phyloP scores from a whole-genome alignment of 2,797 vertebrate genomes.

The Chelmon rostratus region DNA sequence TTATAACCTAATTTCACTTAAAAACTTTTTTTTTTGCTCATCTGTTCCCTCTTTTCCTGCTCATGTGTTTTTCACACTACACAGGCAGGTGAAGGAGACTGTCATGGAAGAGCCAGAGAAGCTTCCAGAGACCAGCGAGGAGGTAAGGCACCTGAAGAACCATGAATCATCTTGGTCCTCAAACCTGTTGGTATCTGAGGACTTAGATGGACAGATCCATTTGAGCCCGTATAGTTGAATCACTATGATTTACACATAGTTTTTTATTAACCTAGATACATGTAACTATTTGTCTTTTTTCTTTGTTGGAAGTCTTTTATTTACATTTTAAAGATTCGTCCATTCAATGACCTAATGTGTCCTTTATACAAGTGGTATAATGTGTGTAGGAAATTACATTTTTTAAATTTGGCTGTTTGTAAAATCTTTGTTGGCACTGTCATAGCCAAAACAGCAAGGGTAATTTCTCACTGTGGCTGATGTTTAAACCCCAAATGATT shows the following conservation, averaged over 20 bases:
- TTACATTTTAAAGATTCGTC: slow-evolving; percentile 11
- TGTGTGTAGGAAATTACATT: slow-evolving; percentile 38
- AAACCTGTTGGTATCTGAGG: slow-evolving; percentile 20
- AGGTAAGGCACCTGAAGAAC: slow-evolving; percentile 79
- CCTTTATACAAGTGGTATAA: slow-evolving; percentile 48
- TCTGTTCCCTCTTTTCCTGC: background rate
- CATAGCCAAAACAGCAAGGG: slow-evolving; percentile 73
- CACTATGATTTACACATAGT: slow-evolving; percentile 13
- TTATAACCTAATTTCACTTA: background rate
- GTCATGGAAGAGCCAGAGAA: slow-evolving; percentile 81
- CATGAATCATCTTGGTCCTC: slow-evolving; percentile 28
- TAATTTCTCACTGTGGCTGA: slow-evolving; percentile 75
- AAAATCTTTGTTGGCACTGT: slow-evolving; percentile 72
- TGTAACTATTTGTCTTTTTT: slow-evolving; percentile 3
- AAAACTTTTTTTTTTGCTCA: background rate
- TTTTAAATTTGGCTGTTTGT: slow-evolving; percentile 58
- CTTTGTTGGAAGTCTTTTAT: slow-evolving; percentile 16
- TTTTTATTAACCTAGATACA: slow-evolving; percentile 1
- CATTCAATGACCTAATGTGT: slow-evolving; percentile 24
- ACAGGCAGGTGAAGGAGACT: slow-evolving; percentile 78
- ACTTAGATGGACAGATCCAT: slow-evolving; percentile 20
- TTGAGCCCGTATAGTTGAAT: slow-evolving; percentile 25
- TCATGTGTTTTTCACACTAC: slow-evolving; percentile 20
- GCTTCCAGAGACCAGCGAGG: slow-evolving; percentile 78
- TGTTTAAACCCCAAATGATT: slow-evolving; percentile 84